These are phyloP conservation scores for Romanomermis culicivorax DNA, from an alignment of 2,888 invertebrate species.

Conservation along the genomic window DNA sequence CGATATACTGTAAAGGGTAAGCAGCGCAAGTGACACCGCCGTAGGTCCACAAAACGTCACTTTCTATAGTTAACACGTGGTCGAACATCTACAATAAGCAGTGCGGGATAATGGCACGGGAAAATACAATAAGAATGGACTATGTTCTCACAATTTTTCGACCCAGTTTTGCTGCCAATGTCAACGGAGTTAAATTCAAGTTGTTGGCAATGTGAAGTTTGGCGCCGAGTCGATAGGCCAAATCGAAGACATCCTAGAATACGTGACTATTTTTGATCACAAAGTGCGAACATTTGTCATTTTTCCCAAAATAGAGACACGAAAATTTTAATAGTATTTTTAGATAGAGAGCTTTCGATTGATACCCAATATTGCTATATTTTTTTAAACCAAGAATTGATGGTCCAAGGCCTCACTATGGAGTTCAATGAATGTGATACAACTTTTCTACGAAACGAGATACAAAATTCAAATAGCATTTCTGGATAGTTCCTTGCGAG, in stretches of 20 bases:
- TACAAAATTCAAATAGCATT: no score
- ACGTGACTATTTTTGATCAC: conserved; percentile 9
- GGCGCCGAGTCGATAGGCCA: conserved; percentile 77
- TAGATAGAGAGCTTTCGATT: no score
- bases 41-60: conserved; percentile 92
- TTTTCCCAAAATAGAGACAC: no score
- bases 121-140: no score
- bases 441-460: no score
- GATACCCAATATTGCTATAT: no score
- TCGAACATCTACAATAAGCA: conserved; percentile 51
- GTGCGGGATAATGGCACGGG: background rate
- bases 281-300: background rate
- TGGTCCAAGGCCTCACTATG: no score
- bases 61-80: conserved; percentile 78
- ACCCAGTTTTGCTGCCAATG: conserved; percentile 74
- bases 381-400: no score
- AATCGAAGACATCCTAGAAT: conserved; percentile 79
- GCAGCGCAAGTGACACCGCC: conserved; percentile 82
- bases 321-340: no score
- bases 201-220: conserved; percentile 64
- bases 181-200: conserved; percentile 68
- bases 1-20: conserved; percentile 77
- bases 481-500: no score
- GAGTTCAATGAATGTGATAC: no score
- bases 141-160: conserved; percentile 57